Evolutionary conservation across 2,888 invertebrate genomes (phyloP).

Genomic region (Brenthis daphne): DNA sequence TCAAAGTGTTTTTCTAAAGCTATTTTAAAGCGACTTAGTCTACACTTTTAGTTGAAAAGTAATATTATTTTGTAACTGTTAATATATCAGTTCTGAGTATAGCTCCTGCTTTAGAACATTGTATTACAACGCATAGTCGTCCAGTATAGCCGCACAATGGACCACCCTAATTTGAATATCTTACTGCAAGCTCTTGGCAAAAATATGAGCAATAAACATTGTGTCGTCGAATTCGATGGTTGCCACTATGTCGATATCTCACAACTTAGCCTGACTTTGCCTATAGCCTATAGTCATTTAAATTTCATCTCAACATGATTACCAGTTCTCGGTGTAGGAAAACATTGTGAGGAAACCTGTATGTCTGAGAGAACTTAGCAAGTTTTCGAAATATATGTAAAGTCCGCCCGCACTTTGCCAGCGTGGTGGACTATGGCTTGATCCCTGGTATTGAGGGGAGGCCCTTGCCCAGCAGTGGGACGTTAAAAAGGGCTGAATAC

Average conservation of each 20-base stretch:
- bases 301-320: neutral
- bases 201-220: conserved; percentile 73
- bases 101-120: conserved; percentile 44
- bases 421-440: too few species aligned
- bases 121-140: conserved; percentile 55
- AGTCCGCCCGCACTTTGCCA: too few species aligned
- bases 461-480: too few species aligned
- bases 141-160: conserved; percentile 73
- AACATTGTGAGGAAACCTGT: too few species aligned
- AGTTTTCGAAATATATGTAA: too few species aligned
- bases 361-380: too few species aligned
- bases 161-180: conserved; percentile 78
- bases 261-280: neutral
- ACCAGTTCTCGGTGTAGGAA: neutral
- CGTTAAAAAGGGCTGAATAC: too few species aligned
- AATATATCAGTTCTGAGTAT: conserved; percentile 36
- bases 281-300: too few species aligned
- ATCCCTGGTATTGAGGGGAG: too few species aligned
- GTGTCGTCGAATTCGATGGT: conserved; percentile 58
- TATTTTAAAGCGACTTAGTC: neutral
- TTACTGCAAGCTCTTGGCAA: conserved; percentile 68
- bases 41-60: neutral
- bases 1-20: too few species aligned
- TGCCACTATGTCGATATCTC: conserved; percentile 34
- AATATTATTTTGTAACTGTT: neutral